Base-by-base conservation (phyloP, 2,888 invertebrate species). In the Rhagonycha lutea region DNA sequence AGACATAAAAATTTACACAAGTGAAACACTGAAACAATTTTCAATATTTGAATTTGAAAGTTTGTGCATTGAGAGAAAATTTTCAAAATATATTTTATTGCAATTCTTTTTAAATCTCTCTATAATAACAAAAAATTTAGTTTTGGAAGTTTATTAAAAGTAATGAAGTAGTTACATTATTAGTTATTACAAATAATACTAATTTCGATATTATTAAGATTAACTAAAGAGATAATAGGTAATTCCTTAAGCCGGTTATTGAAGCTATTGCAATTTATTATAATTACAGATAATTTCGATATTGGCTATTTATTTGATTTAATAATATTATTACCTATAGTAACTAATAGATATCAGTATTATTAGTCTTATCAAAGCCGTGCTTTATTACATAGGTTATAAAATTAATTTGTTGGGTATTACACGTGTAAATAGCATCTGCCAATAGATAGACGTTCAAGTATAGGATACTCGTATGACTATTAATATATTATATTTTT, bases 371-470 rank as follows among this genome's bases (percentile, higher is more conserved):
- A 76, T 76, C 74, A 73, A 47, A 47, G 47, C 32, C 47, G 75
- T 65, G 70, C 71, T 73, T 78, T 70, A 74, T 78, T 76, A 74
- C 26, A 72, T 69, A 75, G 70, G 79, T 76, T 71, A 78, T 79
- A 78, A 79, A 79, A 79, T 77, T 75, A 75, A 75, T 78, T 78
- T 71, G 68, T 75, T 72, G 70, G 74, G 75, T 61, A 72, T 75
- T 72, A 75, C 63, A 78, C 62, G 70, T 47, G 68, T 68, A 72
- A 75, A 74, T 73, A 75, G 75, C 75, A 75, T 73, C 75, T 78
- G 75, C 68, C 75, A 73, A 78, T 75, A 78, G 74, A 77, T 77
- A 75, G n/a, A 47, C 47, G 74, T 72, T 61, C 72, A 62, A 77
- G 75, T 68, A 78, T 74, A 18, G 18, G 18, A 32, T 32, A 32